Conservation (phyloP, 2,797 vertebrate genomes). For the Dermochelys coriacea region DNA sequence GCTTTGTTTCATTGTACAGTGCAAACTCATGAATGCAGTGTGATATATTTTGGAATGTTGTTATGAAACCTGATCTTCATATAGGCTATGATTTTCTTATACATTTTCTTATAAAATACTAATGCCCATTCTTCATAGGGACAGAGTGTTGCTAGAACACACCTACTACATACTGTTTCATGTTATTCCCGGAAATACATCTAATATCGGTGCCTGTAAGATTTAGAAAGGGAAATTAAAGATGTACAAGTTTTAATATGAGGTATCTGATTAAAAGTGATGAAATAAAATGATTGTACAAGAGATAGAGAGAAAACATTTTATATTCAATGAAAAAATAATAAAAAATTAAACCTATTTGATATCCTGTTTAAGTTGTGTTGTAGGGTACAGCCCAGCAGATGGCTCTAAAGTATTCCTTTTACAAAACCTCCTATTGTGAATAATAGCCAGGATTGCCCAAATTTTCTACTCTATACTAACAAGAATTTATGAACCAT, state of each 20-base stretch:
- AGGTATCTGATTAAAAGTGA: background rate
- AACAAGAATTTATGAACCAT: background rate
- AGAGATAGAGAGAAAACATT: background rate
- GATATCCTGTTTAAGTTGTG: background rate
- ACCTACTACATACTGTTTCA: background rate
- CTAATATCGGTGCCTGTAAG: background rate
- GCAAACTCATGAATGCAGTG: background rate
- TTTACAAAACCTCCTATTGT: background rate
- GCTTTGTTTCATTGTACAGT: background rate
- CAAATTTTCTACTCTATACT: background rate
- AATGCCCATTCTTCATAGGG: background rate
- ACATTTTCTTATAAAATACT: background rate
- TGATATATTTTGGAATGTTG: background rate
- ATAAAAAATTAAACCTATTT: background rate
- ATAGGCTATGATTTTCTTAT: background rate
- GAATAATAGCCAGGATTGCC: background rate
- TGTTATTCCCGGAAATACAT: background rate
- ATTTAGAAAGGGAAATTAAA: background rate
- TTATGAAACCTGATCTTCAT: background rate
- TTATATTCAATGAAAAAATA: background rate
- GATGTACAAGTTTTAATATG: background rate
- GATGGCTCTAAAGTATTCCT: background rate
- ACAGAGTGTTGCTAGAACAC: background rate
- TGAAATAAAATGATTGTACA: background rate
- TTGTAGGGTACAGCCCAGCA: background rate